These are phyloP conservation scores for Drosophila paucipuncta DNA, from an alignment of 2,888 invertebrate genomes.

Conservation along the genomic window DNA sequence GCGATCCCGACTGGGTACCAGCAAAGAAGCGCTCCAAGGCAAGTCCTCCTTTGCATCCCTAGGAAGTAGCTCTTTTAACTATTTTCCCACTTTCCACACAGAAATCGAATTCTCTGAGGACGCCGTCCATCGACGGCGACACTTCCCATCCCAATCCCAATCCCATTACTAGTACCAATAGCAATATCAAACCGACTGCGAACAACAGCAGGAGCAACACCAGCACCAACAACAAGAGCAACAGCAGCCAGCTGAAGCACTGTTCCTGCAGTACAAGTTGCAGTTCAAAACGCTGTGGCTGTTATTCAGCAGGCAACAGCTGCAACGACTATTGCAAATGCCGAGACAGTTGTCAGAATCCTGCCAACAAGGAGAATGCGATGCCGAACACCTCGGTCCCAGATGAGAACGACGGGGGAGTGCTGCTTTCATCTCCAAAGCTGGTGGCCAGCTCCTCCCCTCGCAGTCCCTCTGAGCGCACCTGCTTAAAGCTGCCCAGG, in stretches of 20 bases:
- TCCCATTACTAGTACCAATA: not conserved
- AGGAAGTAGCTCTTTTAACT: not conserved
- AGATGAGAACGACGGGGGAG: not conserved
- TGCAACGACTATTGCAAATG: not conserved
- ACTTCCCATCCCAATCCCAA: not conserved
- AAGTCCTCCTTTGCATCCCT: not conserved
- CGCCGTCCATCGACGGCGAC: too few species aligned
- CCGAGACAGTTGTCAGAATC: not conserved
- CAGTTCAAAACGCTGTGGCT: conserved; percentile 6
- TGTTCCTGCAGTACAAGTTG: not conserved
- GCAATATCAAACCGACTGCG: not conserved
- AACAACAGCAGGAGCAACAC: not conserved
- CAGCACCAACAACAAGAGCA: not conserved
- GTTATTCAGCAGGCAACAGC: not conserved
- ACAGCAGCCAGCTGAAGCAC: not conserved
- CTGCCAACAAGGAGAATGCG: conserved; percentile 1
- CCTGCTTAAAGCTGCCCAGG: not conserved
- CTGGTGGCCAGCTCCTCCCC: not conserved
- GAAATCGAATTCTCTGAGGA: not conserved
- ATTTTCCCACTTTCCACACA: not conserved
- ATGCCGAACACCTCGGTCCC: not conserved
- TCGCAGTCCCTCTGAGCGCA: not conserved
- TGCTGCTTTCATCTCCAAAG: too few species aligned
- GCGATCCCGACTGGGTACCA: conserved; percentile 19
- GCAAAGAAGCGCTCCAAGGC: not conserved